Evolutionary conservation across 2,888 invertebrate genomes (phyloP).

Genomic region (Opisthograptis luteolata): DNA sequence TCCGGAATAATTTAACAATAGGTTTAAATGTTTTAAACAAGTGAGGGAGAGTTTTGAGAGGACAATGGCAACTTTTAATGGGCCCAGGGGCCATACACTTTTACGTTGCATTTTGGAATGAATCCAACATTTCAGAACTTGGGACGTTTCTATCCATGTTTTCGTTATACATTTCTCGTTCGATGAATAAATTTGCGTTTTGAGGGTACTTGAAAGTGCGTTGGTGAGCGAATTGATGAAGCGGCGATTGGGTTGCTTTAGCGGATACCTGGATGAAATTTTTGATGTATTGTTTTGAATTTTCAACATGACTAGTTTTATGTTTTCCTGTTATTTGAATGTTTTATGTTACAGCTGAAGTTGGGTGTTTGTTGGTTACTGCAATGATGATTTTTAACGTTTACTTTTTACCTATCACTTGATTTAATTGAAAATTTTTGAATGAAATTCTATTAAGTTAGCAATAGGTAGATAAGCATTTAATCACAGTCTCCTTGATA

Average conservation of each 20-base stretch:
- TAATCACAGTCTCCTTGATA: too few species aligned
- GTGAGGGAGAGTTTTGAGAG: conserved; percentile 50
- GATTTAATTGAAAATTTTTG: too few species aligned
- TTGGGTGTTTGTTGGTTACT: too few species aligned
- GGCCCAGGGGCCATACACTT: conserved; percentile 59
- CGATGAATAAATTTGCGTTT: conserved; percentile 25
- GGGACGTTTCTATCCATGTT: conserved; percentile 30
- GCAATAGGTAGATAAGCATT: too few species aligned
- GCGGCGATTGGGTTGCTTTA: neutral
- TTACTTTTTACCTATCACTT: too few species aligned
- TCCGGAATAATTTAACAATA: conserved; percentile 56
- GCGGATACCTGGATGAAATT: too few species aligned
- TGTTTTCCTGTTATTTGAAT: too few species aligned
- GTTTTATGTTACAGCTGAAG: too few species aligned
- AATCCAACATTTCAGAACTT: conserved; percentile 50
- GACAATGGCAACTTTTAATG: conserved; percentile 68
- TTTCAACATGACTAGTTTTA: too few species aligned
- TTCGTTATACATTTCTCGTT: conserved; percentile 17
- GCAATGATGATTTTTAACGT: too few species aligned
- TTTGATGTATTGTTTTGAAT: too few species aligned
- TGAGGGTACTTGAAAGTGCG: conserved; percentile 2
- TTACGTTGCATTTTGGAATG: conserved; percentile 51
- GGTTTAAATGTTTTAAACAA: conserved; percentile 41
- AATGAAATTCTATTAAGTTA: too few species aligned
- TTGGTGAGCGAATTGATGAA: neutral